phyloP scores from a whole-genome alignment of 2,888 invertebrate species.

The Dascillus cervinus region DNA sequence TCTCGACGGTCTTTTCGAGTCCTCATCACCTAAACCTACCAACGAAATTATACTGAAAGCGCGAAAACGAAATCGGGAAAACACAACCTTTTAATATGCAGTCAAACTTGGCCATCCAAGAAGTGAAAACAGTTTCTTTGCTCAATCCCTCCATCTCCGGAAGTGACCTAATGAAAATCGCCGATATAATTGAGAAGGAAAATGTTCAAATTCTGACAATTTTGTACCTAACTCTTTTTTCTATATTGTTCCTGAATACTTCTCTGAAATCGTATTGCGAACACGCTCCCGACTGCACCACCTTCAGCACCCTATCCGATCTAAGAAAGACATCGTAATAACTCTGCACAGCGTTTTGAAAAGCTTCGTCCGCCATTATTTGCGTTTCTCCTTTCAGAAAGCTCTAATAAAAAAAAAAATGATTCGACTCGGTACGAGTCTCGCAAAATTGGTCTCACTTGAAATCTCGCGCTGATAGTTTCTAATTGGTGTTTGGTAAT shows the following conservation, averaged over 20 bases:
- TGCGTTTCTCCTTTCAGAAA: constrained; percentile 98
- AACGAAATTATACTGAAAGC: constrained; percentile 9
- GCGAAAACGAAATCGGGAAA: constrained; percentile 22
- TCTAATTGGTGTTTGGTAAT: constrained; percentile 94
- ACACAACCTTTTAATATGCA: constrained; percentile 94
- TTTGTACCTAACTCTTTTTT: constrained; percentile 84
- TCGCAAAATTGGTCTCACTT: constrained; percentile 50
- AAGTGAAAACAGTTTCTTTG: constrained; percentile 97
- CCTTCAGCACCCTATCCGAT: constrained; percentile 90
- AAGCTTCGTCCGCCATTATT: constrained; percentile 95
- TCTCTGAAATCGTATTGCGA: constrained; percentile 98
- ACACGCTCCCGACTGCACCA: constrained; percentile 97
- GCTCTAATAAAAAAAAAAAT: constrained; percentile 50
- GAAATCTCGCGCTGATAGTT: constrained; percentile 88
- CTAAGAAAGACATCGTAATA: constrained; percentile 94
- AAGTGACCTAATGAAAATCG: constrained; percentile 59
- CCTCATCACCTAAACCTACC: constrained; percentile 69
- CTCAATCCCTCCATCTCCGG: constrained; percentile 99
- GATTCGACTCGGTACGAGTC: background rate
- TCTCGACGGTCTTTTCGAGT: constrained; percentile 76
- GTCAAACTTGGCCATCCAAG: constrained; percentile 99
- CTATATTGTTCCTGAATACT: constrained; percentile 96
- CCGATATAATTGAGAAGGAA: constrained; percentile 5
- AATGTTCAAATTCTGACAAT: constrained; percentile 4
- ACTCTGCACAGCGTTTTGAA: constrained; percentile 96